These are phyloP conservation scores for Oscarella lobularis DNA, from an alignment of 37 sponge, comb jelly and placozoan genomes.

Conservation along the genomic window DNA sequence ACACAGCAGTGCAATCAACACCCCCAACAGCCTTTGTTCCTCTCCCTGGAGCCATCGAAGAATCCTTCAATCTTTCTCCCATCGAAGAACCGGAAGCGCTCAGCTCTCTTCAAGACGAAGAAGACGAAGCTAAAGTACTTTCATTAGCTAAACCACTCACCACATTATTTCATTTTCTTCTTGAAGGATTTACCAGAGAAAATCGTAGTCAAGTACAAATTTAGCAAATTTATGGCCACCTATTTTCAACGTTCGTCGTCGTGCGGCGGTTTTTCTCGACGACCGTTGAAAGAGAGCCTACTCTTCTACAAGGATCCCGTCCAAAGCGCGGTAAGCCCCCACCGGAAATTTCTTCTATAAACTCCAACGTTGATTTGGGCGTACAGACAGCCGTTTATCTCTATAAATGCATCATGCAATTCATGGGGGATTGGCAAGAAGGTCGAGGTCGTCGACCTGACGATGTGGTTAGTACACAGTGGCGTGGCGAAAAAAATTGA, in stretches of 20 bases:
- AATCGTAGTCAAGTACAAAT: neutral
- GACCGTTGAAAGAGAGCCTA: neutral
- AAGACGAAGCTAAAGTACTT: neutral
- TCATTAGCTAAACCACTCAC: neutral
- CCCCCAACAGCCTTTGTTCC: neutral
- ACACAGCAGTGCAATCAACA: neutral
- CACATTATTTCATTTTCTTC: neutral
- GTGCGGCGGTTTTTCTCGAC: neutral
- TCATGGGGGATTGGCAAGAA: slow-evolving; percentile 5
- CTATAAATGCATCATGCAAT: slow-evolving; percentile 1
- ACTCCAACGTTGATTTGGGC: neutral
- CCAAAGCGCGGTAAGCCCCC: neutral
- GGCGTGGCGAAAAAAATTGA: too few species aligned
- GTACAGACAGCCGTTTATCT: neutral
- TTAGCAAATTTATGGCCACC: neutral
- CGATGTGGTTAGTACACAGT: neutral
- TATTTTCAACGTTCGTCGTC: neutral
- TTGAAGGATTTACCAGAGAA: too few species aligned
- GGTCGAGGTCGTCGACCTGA: neutral
- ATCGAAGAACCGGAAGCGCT: neutral
- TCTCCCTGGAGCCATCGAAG: neutral
- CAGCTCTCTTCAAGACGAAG: neutral
- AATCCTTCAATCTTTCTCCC: neutral
- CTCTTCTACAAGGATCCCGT: neutral
- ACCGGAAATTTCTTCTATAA: neutral